Evolutionary conservation across 1,140 invertebrate species (phyloP).

Genomic region (Drosophila takahashii): DNA sequence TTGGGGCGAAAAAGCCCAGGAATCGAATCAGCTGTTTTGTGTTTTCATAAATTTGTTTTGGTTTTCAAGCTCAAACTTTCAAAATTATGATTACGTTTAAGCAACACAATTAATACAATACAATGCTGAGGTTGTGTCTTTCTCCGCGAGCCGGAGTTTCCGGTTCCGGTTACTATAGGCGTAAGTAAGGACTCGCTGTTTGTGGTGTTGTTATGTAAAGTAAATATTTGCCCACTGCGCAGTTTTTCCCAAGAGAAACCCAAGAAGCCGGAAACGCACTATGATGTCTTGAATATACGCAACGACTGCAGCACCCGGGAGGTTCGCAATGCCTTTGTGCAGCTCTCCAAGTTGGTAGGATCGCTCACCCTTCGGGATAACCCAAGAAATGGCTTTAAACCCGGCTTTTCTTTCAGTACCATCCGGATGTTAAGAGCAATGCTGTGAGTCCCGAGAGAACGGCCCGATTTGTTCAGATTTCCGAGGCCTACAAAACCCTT

Average conservation of each 20-base stretch:
- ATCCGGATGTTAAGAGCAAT: constrained; percentile 88
- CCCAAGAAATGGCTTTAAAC: not conserved
- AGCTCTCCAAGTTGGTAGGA: constrained; percentile 86
- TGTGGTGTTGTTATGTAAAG: constrained; percentile 60
- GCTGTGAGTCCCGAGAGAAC: constrained; percentile 85
- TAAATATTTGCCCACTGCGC: constrained; percentile 22
- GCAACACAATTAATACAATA: not conserved
- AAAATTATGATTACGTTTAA: constrained; percentile 12
- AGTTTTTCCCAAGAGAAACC: constrained; percentile 43
- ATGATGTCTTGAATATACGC: constrained; percentile 86
- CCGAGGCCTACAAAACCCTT: constrained; percentile 88
- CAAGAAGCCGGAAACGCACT: constrained; percentile 83
- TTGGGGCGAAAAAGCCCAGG: not conserved
- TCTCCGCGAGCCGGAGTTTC: constrained; percentile 6
- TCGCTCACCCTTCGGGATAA: too few relatives aligned
- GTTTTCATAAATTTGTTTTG: constrained; percentile 16
- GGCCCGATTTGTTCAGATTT: constrained; percentile 86
- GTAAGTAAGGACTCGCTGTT: constrained; percentile 53
- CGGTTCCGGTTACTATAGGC: not conserved
- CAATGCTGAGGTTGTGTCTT: constrained; percentile 43
- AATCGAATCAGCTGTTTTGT: not conserved
- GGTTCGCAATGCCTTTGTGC: constrained; percentile 86
- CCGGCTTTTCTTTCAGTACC: constrained; percentile 76
- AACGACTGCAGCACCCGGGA: constrained; percentile 86
- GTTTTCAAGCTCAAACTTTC: not conserved